Percentiles rank a stretch among this genome's conserved stretches.
Evolutionary conservation across 2,797 vertebrate genomes (phyloP).

Genomic region (Sebastes kiyomatsui): DNA sequence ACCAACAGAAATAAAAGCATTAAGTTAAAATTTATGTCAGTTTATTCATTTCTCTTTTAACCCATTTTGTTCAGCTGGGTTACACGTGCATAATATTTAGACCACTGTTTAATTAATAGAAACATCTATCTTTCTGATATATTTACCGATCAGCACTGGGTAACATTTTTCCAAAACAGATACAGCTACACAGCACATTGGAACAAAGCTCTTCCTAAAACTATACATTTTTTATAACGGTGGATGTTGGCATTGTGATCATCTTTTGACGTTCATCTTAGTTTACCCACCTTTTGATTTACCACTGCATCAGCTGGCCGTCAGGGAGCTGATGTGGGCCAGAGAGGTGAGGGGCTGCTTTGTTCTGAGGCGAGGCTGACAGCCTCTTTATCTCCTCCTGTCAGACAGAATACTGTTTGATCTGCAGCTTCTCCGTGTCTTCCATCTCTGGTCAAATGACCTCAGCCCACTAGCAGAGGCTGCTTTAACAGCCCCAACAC

Average conservation of each 20-base stretch:
- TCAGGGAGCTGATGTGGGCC: constrained; percentile 70
- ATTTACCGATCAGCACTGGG: neutral
- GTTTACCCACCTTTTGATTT: constrained; percentile 72
- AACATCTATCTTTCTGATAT: neutral
- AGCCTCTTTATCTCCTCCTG: constrained; percentile 81
- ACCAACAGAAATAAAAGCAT: neutral
- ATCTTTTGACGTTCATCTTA: constrained; percentile 65
- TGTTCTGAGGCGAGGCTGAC: constrained; percentile 77
- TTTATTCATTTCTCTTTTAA: neutral
- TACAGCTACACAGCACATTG: neutral
- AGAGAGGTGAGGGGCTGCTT: constrained; percentile 75
- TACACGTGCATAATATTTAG: neutral
- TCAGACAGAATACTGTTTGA: constrained; percentile 80
- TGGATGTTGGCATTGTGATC: constrained; percentile 54
- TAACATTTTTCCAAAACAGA: constrained; percentile 6
- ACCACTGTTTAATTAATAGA: neutral
- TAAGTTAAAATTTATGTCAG: neutral
- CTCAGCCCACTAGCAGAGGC: constrained; percentile 51
- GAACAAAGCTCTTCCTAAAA: constrained; percentile 20
- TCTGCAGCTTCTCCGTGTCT: constrained; percentile 72
- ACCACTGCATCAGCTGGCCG: constrained; percentile 55
- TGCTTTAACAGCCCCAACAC: constrained; percentile 32
- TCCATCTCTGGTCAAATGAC: constrained; percentile 74
- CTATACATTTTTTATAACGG: constrained; percentile 42
- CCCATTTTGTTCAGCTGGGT: neutral